These are phyloP conservation scores for Paramormyrops kingsleyae DNA, from an alignment of 2,113 vertebrate genomes.

Conservation along the genomic window DNA sequence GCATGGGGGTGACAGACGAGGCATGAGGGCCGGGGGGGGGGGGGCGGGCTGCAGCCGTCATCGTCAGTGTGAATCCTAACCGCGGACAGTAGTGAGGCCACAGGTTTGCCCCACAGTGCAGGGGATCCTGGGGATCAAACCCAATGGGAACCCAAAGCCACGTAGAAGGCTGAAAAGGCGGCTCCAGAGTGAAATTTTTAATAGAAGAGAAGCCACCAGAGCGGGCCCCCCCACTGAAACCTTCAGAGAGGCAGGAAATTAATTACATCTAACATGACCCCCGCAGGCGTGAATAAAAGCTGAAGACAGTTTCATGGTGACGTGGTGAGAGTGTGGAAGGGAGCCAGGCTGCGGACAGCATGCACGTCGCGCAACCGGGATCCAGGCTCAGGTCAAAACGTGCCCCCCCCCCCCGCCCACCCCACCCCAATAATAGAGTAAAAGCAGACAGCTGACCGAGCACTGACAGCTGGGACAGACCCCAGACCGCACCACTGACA, in stretches of 20 bases:
- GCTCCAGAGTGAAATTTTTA: neutral
- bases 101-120: neutral
- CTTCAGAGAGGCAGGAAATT: neutral
- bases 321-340: neutral
- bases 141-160: neutral
- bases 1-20: neutral
- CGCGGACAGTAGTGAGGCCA: neutral
- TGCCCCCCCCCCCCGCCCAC: neutral
- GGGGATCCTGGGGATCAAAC: neutral
- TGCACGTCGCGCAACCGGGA: neutral
- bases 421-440: neutral
- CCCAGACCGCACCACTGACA: neutral
- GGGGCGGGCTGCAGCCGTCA: neutral
- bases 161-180: neutral
- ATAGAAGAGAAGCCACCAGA: neutral
- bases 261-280: neutral
- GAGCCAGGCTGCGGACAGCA: neutral
- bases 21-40: neutral
- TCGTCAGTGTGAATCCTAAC: neutral
- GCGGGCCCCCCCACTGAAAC: neutral
- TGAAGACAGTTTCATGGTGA: neutral
- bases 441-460: neutral
- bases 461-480: neutral
- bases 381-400: neutral
- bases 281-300: neutral